Percentiles rank a stretch among this genome's conserved stretches.
Evolutionary conservation across 1,140 invertebrate genomes (phyloP).

Genomic region (Sinella curviseta): DNA sequence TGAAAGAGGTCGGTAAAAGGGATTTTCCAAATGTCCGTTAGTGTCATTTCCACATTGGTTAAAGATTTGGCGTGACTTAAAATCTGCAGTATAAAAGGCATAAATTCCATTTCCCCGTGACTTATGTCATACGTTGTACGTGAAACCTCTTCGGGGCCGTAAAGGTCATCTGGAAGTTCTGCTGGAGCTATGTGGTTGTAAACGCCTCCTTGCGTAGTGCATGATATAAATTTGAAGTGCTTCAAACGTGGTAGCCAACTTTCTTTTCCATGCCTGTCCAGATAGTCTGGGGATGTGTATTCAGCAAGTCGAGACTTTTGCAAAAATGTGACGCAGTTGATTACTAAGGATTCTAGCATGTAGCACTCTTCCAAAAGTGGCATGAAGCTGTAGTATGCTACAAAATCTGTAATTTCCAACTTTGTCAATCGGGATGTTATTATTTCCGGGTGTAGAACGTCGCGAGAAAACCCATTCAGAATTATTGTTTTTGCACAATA

Average conservation of each 20-base stretch:
- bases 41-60: not conserved
- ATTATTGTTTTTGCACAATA: not conserved
- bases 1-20: not conserved
- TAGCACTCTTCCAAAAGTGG: not conserved
- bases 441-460: not conserved
- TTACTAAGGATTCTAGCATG: not conserved
- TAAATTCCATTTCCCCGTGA: slow-evolving; percentile 18
- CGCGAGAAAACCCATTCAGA: not conserved
- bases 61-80: not conserved
- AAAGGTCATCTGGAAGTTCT: not conserved
- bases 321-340: not conserved
- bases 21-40: slow-evolving; percentile 6
- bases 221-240: not conserved
- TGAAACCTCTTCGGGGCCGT: not conserved
- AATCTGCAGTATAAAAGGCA: not conserved
- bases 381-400: slow-evolving; percentile 1
- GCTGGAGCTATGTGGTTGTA: not conserved
- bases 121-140: not conserved
- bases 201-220: not conserved
- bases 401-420: not conserved
- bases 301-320: not conserved
- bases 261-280: not conserved
- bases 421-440: not conserved
- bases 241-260: not conserved
- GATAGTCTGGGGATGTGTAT: not conserved